A percentile compares a stretch with the other conserved stretches of the same genome.
Conservation (phyloP, 2,888 invertebrate species). For the Omphaloscelis lunosa region DNA sequence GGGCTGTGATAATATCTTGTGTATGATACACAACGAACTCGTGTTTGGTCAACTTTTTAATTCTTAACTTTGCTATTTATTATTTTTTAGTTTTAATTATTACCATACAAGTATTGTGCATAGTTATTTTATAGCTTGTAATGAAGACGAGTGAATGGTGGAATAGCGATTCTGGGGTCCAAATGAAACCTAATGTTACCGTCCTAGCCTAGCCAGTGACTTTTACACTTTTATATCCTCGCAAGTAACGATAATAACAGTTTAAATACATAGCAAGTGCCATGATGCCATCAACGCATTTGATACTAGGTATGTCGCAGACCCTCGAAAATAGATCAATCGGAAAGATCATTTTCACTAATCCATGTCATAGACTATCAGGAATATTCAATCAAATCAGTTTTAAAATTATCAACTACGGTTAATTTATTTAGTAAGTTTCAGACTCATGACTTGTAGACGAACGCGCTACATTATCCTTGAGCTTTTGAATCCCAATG, state of each 20-base stretch:
- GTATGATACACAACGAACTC: conserved; percentile 75
- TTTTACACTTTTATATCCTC: conserved; percentile 67
- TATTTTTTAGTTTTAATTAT: conserved; percentile 74
- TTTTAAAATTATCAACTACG: conserved; percentile 18
- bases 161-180: conserved; percentile 75
- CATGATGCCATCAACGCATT: conserved; percentile 73
- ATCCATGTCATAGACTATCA: conserved; percentile 72
- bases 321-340: conserved; percentile 68
- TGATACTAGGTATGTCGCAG: conserved; percentile 62
- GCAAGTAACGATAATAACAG: conserved; percentile 54
- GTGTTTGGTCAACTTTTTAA: conserved; percentile 80
- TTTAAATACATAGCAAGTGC: conserved; percentile 63
- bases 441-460: conserved; percentile 42
- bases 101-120: conserved; percentile 88
- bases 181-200: conserved; percentile 80
- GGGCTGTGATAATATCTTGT: conserved; percentile 88
- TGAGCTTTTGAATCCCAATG: conserved; percentile 29
- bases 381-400: conserved; percentile 29
- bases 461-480: conserved; percentile 28
- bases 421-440: conserved; percentile 9
- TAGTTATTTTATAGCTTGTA: conserved; percentile 80
- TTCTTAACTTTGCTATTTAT: conserved; percentile 71
- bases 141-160: conserved; percentile 78
- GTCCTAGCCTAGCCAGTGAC: conserved; percentile 86
- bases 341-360: conserved; percentile 58